phyloP scores from a whole-genome alignment of 2,888 invertebrate genomes.

The Seladonia tumulorum region DNA sequence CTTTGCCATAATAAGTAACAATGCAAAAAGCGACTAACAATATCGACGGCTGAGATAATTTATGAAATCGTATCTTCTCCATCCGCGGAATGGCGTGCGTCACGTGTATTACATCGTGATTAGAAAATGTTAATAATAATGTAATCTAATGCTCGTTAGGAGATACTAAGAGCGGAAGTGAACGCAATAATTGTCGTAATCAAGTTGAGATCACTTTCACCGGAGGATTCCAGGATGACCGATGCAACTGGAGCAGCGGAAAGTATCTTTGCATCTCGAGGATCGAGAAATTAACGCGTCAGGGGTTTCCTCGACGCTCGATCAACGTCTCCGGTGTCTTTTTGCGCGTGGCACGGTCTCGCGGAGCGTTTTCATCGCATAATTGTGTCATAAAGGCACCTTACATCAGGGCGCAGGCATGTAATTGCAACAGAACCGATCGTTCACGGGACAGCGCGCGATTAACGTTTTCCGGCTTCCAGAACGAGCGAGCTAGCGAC shows the following conservation, averaged over 20 bases:
- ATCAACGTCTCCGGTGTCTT: background rate
- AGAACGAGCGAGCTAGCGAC: conserved; percentile 34
- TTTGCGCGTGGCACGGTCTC: background rate
- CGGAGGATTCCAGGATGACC: background rate
- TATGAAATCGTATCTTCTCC: background rate
- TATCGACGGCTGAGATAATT: background rate
- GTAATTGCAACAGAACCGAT: conserved; percentile 45
- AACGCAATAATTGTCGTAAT: background rate
- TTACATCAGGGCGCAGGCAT: conserved; percentile 27
- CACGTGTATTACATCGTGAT: background rate
- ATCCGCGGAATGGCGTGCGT: background rate
- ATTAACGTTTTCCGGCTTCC: conserved; percentile 68
- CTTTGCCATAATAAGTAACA: background rate
- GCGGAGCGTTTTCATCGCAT: background rate
- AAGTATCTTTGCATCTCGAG: background rate
- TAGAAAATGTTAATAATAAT: background rate
- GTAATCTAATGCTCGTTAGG: background rate
- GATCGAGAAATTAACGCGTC: background rate
- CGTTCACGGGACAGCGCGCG: conserved; percentile 37
- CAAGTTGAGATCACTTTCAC: background rate
- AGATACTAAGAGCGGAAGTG: background rate
- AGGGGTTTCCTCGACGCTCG: background rate
- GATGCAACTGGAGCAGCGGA: background rate
- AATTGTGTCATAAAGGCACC: conserved; percentile 29
- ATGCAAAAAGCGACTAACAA: background rate